A percentile compares a stretch with the other conserved stretches of the same genome.
Evolutionary conservation across 2,888 invertebrate species (phyloP).

Genomic region (Drosophila siamana): DNA sequence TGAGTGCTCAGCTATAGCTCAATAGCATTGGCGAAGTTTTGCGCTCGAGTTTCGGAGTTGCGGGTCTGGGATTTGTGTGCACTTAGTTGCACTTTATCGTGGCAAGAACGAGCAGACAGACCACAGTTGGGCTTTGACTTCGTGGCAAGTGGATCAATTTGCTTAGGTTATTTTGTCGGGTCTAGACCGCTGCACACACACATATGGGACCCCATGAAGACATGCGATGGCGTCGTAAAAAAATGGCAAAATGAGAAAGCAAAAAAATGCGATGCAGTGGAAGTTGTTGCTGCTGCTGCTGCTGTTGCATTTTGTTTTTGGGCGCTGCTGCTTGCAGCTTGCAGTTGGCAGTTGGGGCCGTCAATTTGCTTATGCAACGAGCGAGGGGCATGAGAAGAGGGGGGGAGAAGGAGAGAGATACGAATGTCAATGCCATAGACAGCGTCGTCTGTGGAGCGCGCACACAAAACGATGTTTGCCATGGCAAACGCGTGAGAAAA

Average conservation of each 20-base stretch:
- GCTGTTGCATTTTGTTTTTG: too few relatives aligned
- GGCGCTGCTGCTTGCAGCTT: too few relatives aligned
- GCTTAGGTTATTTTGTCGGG: conserved; percentile 51
- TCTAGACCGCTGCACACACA: not conserved
- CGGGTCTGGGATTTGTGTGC: conserved; percentile 19
- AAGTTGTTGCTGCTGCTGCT: conserved; percentile 13
- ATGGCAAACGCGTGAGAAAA: conserved; percentile 55
- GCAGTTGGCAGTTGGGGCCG: too few relatives aligned
- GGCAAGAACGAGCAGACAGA: conserved; percentile 1
- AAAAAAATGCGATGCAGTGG: not conserved
- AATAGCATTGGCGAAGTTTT: not conserved
- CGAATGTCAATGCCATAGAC: conserved; percentile 41
- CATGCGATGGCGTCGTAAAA: conserved; percentile 20
- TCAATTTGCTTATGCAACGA: conserved; percentile 62
- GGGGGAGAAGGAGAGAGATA: conserved; percentile 4
- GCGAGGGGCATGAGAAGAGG: not conserved
- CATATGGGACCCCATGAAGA: conserved; percentile 32
- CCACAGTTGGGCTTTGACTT: conserved; percentile 27
- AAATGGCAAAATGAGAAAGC: not conserved
- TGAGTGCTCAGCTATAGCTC: conserved; percentile 2
- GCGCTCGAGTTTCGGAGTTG: not conserved
- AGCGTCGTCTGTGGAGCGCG: conserved; percentile 25
- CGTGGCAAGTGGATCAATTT: conserved; percentile 72
- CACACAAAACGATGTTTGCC: conserved; percentile 43
- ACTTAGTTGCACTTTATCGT: conserved; percentile 35